phyloP scores from a whole-genome alignment of 2,797 vertebrate genomes.

The Rhinoraja longicauda region DNA sequence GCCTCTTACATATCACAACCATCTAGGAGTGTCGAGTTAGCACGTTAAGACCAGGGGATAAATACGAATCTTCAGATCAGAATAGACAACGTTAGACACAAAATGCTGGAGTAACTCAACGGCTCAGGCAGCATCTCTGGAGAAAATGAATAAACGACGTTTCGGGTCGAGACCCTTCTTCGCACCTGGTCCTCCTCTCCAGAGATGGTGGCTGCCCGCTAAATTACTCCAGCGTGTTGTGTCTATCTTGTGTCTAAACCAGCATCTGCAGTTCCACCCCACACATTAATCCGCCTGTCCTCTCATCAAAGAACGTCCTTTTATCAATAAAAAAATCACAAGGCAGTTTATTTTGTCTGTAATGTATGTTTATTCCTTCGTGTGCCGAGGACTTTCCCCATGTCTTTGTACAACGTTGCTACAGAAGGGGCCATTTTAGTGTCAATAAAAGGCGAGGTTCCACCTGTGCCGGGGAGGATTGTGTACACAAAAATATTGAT shows the following conservation, averaged over 20 bases:
- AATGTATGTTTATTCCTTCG: neutral
- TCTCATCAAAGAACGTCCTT: neutral
- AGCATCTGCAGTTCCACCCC: too few species aligned
- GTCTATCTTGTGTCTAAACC: too few species aligned
- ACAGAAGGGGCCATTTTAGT: neutral
- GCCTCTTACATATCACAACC: neutral
- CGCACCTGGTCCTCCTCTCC: too few species aligned
- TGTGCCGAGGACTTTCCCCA: neutral
- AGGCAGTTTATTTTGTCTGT: too few species aligned
- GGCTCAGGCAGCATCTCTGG: too few species aligned
- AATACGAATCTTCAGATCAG: neutral
- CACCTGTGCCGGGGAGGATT: neutral
- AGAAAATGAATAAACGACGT: too few species aligned
- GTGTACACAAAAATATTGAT: slow-evolving; percentile 12
- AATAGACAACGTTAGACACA: neutral
- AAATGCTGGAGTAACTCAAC: too few species aligned
- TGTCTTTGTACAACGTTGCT: neutral
- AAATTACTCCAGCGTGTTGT: too few species aligned
- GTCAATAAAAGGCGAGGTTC: neutral
- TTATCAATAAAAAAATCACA: neutral
- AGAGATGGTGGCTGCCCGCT: too few species aligned
- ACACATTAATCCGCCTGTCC: too few species aligned
- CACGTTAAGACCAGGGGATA: neutral
- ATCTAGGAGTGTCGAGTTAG: neutral
- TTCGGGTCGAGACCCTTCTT: too few species aligned